Percentiles rank a stretch among this genome's conserved stretches.
Conservation (phyloP, 2,888 invertebrate genomes). For the Ariolimax columbianus region DNA sequence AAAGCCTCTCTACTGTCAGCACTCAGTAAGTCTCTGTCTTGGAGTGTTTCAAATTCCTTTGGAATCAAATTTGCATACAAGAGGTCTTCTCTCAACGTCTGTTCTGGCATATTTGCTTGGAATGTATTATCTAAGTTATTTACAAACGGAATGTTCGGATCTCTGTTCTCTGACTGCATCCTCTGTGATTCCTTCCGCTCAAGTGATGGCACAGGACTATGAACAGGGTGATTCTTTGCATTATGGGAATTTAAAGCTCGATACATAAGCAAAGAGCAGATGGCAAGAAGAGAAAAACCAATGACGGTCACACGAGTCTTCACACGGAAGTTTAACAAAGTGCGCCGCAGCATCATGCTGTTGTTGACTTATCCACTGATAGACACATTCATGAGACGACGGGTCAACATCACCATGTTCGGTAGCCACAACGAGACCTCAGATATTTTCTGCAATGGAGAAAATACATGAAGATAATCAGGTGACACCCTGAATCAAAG, state of each 20-base stretch:
- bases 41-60: conserved; percentile 4
- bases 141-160: background rate
- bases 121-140: conserved; percentile 18
- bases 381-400: too few relatives aligned
- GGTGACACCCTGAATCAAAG: too few relatives aligned
- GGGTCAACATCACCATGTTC: background rate
- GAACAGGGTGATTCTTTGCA: background rate
- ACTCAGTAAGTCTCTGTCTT: conserved; percentile 33
- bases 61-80: background rate
- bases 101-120: background rate
- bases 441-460: background rate
- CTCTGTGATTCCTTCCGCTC: conserved; percentile 42
- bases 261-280: conserved; percentile 51
- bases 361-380: background rate
- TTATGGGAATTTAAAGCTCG: conserved; percentile 38
- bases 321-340: conserved; percentile 21
- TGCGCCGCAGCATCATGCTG: conserved; percentile 5
- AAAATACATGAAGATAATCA: background rate
- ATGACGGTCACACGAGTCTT: conserved; percentile 42
- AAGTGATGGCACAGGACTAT: conserved; percentile 39
- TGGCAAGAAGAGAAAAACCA: conserved; percentile 39
- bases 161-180: conserved; percentile 33
- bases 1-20: conserved; percentile 40
- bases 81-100: background rate
- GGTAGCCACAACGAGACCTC: too few relatives aligned